Conservation (phyloP, 1,140 invertebrate species). For the Hermetia illucens region DNA sequence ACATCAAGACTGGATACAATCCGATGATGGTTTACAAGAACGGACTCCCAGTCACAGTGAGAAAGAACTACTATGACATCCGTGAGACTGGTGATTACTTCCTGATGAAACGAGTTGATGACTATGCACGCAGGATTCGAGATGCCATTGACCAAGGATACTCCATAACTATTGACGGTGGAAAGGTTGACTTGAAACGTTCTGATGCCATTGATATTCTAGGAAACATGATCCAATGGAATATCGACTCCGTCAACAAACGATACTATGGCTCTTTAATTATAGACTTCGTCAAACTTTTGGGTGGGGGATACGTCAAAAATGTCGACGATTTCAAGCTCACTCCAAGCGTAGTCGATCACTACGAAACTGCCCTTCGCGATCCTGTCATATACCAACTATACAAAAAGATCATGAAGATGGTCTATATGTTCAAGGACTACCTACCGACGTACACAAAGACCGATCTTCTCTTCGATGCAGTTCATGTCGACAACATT, state of each 20-base stretch:
- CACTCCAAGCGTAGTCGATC: slow-evolving; percentile 31
- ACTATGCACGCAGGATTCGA: slow-evolving; percentile 42
- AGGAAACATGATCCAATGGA: slow-evolving; percentile 50
- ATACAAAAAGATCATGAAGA: slow-evolving; percentile 37
- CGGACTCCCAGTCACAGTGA: slow-evolving; percentile 46
- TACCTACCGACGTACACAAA: slow-evolving; percentile 40
- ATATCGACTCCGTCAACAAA: slow-evolving; percentile 46
- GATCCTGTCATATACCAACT: slow-evolving; percentile 45
- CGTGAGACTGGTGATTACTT: slow-evolving; percentile 18
- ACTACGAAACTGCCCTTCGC: slow-evolving; percentile 36
- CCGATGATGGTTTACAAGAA: slow-evolving; percentile 48
- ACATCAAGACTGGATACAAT: slow-evolving; percentile 45
- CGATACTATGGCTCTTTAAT: slow-evolving; percentile 39
- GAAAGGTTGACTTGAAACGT: slow-evolving; percentile 34
- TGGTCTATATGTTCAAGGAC: slow-evolving; percentile 39
- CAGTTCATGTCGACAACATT: too few relatives aligned
- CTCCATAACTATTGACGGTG: slow-evolving; percentile 32
- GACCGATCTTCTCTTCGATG: slow-evolving; percentile 33
- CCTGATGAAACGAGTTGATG: slow-evolving; percentile 30
- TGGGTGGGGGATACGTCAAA: slow-evolving; percentile 20
- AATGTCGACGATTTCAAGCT: slow-evolving; percentile 16
- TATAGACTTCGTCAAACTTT: slow-evolving; percentile 11
- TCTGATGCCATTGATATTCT: slow-evolving; percentile 41
- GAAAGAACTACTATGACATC: slow-evolving; percentile 32
- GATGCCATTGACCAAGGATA: slow-evolving; percentile 46